phyloP scores from a whole-genome alignment of 2,888 invertebrate species.

The Thymelicus sylvestris region DNA sequence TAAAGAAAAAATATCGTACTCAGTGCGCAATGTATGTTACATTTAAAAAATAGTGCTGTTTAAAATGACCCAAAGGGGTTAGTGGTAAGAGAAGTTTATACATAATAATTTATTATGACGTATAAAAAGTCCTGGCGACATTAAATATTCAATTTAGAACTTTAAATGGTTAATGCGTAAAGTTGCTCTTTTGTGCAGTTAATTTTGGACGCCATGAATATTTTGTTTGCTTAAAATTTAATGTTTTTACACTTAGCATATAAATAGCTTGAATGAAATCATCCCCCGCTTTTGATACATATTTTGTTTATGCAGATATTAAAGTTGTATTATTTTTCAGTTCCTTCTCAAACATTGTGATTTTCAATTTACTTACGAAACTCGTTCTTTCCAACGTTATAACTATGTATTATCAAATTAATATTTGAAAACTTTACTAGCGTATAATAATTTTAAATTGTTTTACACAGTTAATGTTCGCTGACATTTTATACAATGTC shows the following conservation, averaged over 20 bases:
- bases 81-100: slow-evolving; percentile 16
- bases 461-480: too few species aligned
- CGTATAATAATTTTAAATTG: too few species aligned
- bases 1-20: neutral
- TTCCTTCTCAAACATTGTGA: too few species aligned
- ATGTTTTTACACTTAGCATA: slow-evolving; percentile 5
- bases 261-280: slow-evolving; percentile 5
- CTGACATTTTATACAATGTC: too few species aligned
- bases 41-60: neutral
- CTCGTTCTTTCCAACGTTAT: too few species aligned
- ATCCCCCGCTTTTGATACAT: neutral
- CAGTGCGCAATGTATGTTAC: slow-evolving; percentile 4
- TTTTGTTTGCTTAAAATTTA: slow-evolving; percentile 6
- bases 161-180: slow-evolving; percentile 23
- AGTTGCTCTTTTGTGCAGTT: slow-evolving; percentile 18
- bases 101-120: slow-evolving; percentile 21
- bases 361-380: too few species aligned
- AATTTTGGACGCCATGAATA: slow-evolving; percentile 21
- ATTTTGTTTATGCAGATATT: too few species aligned
- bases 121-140: slow-evolving; percentile 25
- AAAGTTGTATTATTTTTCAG: too few species aligned
- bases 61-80: too few species aligned
- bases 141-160: slow-evolving; percentile 34
- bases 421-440: too few species aligned
- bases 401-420: too few species aligned